Evolutionary conservation across 1,140 invertebrate species (phyloP), one percentile per base, ranked within the genome.

Genomic region (Neodiprion lecontei): DNA sequence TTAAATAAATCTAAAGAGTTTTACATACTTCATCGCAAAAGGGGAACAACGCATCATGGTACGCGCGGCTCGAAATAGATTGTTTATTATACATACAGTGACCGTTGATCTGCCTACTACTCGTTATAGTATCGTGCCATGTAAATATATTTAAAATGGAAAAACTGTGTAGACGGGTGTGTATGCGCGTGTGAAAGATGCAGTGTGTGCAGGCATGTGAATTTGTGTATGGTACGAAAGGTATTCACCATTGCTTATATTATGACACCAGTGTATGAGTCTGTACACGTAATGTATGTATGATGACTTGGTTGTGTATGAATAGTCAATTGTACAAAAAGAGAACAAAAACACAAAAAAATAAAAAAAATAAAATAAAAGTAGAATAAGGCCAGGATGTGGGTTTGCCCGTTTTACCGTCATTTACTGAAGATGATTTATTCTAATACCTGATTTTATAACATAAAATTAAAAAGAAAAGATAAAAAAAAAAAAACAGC

Each of bases 341-440:
- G 9, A 72, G 61, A 75, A 21, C 12, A 67, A 21, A 67, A 71
- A 76, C 21, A 70, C 48, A 49, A 14, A 70, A 9, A 74, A 72
- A 73, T 69, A 65, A 28, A 73, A 9, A 74, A 72, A 74, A 68
- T 49, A 17, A 76, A 76, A 12, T 48, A 70, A 70, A 72, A 72
- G 73, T 12, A 40, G 28, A 40, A 40, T 40, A 40, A 40, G 28
- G 28, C 28, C 50, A 49, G 47, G 23, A 73, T 49, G 50, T 50
- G 72, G 72, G 73, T 74, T 69, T 69, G 69, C 72, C 28, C 28
- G 28, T 40, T 61, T 61, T 5, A 61, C 53, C 53, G 53, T 61
- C n/a, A 14, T 12, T 17, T 9, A 61, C 3, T 40, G 28, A 40
- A 40, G 53, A 61, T 0, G 53, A 14, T 61, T 61, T 14, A 14